Base-by-base conservation (phyloP, 2,888 invertebrate species). In the Allophyes oxyacanthae region DNA sequence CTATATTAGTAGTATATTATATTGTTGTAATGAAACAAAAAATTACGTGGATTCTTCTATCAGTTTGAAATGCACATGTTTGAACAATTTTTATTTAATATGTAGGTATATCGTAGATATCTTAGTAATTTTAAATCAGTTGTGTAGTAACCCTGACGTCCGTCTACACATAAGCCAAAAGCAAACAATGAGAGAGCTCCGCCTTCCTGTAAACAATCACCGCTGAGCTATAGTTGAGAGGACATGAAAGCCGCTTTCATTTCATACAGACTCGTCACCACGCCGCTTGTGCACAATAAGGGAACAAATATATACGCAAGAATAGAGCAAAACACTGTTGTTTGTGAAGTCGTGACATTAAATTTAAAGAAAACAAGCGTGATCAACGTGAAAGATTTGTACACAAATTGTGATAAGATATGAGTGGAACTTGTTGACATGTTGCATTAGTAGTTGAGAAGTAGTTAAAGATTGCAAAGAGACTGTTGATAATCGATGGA, bases 261-360 rank as follows among this genome's bases (percentile, higher is more conserved):
- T 41, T 40, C 38, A 28, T 42, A 36, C 6, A 56, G 43, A 44
- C 54, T 41, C 49, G 56, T 42, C 64, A 70, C 45, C 14, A 20
- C 14, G 28, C 44, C 42, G 32, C 42, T 52, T 61, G 61, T 46
- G 51, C 43, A 72, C 36, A 75, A 72, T 72, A 37, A 20, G 8
- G 9, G 32, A 40, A 72, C 14, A 50, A 14, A 32, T 44, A 26
- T 42, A 59, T n/a, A 49, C 20, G 14, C 14, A 26, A 53, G 40
- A 53, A 57, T 33, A 45, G 45, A 45, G 42, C 14, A 53, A 48
- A 53, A 20, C 55, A 28, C 53, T 40, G 40, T 67, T 68, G 64
- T 67, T 64, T 49, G 51, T 37, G 36, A 13, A 65, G 54, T 77
- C 76, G 76, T 81, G 79, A 76, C 68, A 54, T 57, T 34, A 48